Conservation (phyloP, 2,888 invertebrate species). For the Acleris cristana region DNA sequence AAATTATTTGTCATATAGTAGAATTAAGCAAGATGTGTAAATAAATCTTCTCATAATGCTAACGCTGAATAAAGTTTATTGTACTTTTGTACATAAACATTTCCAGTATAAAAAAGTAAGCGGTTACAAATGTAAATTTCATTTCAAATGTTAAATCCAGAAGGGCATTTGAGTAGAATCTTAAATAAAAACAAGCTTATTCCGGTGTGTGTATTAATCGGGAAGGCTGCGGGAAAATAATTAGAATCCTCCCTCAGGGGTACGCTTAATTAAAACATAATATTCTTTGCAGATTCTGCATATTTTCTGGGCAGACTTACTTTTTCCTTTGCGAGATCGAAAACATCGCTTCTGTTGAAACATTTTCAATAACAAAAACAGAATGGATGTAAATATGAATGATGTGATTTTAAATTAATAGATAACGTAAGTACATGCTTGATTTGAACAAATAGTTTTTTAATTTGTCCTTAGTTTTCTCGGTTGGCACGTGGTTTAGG, state of each 20-base stretch:
- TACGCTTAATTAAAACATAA: conserved; percentile 52
- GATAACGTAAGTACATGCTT: too few relatives aligned
- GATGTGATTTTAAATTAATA: too few relatives aligned
- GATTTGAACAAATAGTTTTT: too few relatives aligned
- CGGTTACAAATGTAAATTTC: conserved; percentile 17
- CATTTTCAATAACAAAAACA: background rate
- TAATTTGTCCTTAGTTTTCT: too few relatives aligned
- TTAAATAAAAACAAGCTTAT: conserved; percentile 42
- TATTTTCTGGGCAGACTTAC: conserved; percentile 38
- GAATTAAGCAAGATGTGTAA: background rate
- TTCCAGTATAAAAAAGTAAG: background rate
- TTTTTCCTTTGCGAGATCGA: conserved; percentile 8
- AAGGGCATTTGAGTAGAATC: conserved; percentile 31
- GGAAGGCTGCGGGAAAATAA: conserved; percentile 45
- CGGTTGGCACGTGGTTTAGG: too few relatives aligned
- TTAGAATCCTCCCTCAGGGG: conserved; percentile 46
- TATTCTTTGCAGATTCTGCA: conserved; percentile 46
- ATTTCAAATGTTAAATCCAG: conserved; percentile 22
- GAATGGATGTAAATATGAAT: background rate
- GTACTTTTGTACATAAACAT: background rate
- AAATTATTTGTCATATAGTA: too few relatives aligned
- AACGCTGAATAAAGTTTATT: too few relatives aligned
- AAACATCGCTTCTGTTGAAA: background rate
- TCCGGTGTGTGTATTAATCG: conserved; percentile 45
- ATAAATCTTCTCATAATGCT: background rate